Evolutionary conservation across 2,888 invertebrate genomes (phyloP).

Genomic region (Scaptomyza caliginosa): DNA sequence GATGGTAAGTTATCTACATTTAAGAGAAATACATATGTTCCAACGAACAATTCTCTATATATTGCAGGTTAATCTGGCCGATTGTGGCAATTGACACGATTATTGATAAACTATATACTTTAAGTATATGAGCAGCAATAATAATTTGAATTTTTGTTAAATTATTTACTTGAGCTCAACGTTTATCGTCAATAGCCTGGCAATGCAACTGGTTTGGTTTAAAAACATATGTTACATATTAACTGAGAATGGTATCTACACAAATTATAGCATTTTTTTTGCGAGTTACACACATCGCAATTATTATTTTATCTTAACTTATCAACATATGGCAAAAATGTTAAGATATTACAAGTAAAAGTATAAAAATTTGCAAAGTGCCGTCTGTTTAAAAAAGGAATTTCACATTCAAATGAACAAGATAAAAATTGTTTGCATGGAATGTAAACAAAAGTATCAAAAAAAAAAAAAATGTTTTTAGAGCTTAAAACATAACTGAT

Average conservation of each 20-base stretch:
- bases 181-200: background rate
- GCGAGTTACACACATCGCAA: background rate
- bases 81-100: slow-evolving; percentile 1
- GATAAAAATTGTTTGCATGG: background rate
- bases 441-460: no score
- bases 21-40: accelerated
- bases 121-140: background rate
- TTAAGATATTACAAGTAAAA: background rate
- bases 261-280: background rate
- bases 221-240: background rate
- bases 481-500: no score
- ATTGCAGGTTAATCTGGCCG: slow-evolving; percentile 52
- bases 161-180: background rate
- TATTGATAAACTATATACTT: background rate
- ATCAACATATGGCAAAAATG: background rate
- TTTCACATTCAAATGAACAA: background rate
- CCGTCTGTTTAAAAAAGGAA: background rate
- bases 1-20: slow-evolving; percentile 49
- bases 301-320: background rate
- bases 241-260: background rate
- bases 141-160: background rate
- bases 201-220: background rate
- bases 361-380: background rate
- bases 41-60: background rate
- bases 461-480: no score